Evolutionary conservation across 2,113 vertebrate species (phyloP).

Genomic region (Poeciliopsis prolifica): DNA sequence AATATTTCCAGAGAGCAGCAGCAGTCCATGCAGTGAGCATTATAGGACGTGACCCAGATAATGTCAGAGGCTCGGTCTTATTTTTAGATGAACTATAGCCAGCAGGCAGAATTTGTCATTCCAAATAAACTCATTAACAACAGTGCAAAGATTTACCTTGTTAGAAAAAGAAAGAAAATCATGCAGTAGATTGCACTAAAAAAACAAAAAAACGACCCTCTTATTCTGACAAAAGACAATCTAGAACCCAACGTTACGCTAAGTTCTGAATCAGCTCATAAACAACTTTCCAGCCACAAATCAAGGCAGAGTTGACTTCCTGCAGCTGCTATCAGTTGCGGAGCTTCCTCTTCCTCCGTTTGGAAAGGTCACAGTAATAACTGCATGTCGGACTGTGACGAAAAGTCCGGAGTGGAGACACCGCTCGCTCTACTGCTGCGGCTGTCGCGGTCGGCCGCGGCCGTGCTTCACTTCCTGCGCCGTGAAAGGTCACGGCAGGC

Average conservation of each 20-base stretch:
- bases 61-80: conserved; percentile 41
- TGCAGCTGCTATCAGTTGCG: conserved; percentile 20
- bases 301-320: conserved; percentile 37
- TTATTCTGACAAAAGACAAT: not conserved
- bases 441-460: not conserved
- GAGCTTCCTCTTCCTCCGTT: conserved; percentile 47
- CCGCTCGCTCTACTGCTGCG: not conserved
- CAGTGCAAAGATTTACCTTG: conserved; percentile 24
- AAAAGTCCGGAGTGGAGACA: conserved; percentile 14
- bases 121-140: conserved; percentile 43
- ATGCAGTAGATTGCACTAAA: not conserved
- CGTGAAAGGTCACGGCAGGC: conserved; percentile 63
- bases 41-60: conserved; percentile 62
- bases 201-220: too few species aligned
- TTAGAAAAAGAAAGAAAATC: not conserved
- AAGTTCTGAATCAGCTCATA: not conserved
- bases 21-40: conserved; percentile 44
- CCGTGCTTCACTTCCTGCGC: conserved; percentile 54
- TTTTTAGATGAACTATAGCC: conserved; percentile 53
- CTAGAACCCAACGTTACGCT: not conserved
- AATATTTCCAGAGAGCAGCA: conserved; percentile 5
- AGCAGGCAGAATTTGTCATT: conserved; percentile 28
- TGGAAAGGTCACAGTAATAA: conserved; percentile 58
- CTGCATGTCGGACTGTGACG: not conserved
- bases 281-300: conserved; percentile 12